Base-by-base conservation (phyloP, 1,140 invertebrate genomes). In the Brachionus asplanchnoidis region DNA sequence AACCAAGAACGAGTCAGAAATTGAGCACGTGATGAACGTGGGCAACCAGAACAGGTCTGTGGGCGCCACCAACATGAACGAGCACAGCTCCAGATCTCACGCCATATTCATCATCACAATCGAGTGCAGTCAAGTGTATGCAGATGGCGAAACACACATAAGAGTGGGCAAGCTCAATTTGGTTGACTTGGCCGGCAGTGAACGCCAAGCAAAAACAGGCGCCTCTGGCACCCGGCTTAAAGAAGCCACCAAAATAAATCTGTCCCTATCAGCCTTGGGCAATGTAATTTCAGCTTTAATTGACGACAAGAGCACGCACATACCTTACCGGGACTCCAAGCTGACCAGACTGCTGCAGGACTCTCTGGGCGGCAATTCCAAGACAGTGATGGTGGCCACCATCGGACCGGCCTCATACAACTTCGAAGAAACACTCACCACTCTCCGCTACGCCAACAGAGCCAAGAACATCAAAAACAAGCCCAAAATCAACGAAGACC, bases 21-120 rank as follows among this genome's bases (percentile, higher is more conserved):
- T 94, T 89, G 91, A 93, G 84, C 89, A 89, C 6, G 89, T 95
- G 17, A 94, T 95, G 91, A 92, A 92, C 12, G 89, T 91, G 77
- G 94, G 94, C 0, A 94, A 94, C 91, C 92, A 91, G 42, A 93
- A 94, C 87, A 90, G 94, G 85, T 91, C 93, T 0, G 92, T 93
- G 0, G 97, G 97, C 1, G 97, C 97, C 6, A 99, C 97, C 1
- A 99, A 99, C 90, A 99, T 99, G 97, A 99, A 99, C 91, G 97
- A 99, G 89, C 99, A 97, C 0, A 98, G 96, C 86, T 97, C 95
- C 85, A 93, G 97, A 87, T 99, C 97, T 2, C 97, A 99, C 92
- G 97, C 97, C 14, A 97, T 99, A 4, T 99, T 99, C 90, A 99
- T 97, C 0, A 93, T 97, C 79, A 93, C 93, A 53, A 90, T 97